Conservation (phyloP, 2,797 vertebrate species). For the Coluber constrictor region DNA sequence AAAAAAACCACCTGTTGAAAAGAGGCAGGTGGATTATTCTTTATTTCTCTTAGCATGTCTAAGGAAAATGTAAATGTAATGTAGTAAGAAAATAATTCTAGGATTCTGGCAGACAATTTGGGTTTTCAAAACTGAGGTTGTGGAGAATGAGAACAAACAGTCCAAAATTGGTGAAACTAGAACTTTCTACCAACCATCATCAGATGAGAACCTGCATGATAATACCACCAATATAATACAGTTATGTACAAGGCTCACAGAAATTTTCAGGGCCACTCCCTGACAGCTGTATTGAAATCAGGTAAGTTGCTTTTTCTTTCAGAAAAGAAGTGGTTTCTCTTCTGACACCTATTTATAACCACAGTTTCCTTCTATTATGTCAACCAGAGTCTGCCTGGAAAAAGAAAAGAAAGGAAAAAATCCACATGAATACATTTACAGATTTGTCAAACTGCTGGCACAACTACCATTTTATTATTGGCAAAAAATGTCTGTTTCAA, state of each 20-base stretch:
- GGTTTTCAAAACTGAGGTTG: background rate
- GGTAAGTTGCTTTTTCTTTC: background rate
- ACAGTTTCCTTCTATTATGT: conserved; percentile 53
- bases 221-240: background rate
- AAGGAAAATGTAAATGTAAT: background rate
- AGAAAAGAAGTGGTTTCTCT: background rate
- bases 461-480: background rate
- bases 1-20: background rate
- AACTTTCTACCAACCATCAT: background rate
- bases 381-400: conserved; percentile 67
- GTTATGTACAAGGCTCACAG: too few species aligned
- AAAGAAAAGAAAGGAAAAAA: background rate
- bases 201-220: background rate
- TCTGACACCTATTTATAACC: conserved; percentile 23
- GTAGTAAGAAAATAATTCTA: background rate
- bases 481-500: background rate
- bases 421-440: background rate
- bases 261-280: background rate
- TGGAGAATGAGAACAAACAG: too few species aligned
- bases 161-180: background rate
- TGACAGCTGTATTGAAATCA: background rate
- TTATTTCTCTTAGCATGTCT: background rate
- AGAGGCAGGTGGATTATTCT: background rate
- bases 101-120: background rate
- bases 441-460: background rate